phyloP scores from a whole-genome alignment of 2,797 vertebrate genomes.

The Xiphorhynchus erythropygius region DNA sequence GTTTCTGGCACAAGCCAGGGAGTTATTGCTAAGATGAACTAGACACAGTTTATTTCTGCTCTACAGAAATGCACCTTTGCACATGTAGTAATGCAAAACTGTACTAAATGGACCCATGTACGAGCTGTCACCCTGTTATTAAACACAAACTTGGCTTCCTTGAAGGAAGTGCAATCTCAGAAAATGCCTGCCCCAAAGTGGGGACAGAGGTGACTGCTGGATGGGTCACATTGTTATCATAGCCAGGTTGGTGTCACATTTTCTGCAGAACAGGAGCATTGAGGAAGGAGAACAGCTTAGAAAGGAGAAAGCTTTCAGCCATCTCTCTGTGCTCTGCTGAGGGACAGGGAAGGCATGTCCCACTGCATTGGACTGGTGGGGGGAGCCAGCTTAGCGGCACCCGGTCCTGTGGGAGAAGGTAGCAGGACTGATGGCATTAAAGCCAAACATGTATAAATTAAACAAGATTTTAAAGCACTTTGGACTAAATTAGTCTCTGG shows the following conservation, averaged over 20 bases:
- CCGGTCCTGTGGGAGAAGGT: not conserved
- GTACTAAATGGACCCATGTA: not conserved
- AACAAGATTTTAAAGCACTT: not conserved
- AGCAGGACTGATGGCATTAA: accelerated
- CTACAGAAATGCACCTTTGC: not conserved
- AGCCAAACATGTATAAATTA: not conserved
- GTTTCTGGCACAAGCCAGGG: not conserved
- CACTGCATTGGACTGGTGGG: accelerated
- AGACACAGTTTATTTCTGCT: not conserved
- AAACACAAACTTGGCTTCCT: not conserved
- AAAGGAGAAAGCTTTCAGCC: not conserved
- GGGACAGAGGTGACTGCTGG: not conserved
- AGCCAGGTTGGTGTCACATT: not conserved
- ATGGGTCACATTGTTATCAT: not conserved
- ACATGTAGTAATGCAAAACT: not conserved
- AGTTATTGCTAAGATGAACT: not conserved
- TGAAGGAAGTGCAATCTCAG: not conserved
- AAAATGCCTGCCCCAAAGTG: not conserved
- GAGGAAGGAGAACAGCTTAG: not conserved
- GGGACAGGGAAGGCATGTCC: not conserved
- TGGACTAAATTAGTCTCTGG: not conserved
- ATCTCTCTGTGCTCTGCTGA: not conserved
- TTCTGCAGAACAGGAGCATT: not conserved
- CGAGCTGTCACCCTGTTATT: not conserved
- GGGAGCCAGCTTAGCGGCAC: accelerated